Conservation (phyloP, 2,113 vertebrate genomes). For the Oryzias melastigma region DNA sequence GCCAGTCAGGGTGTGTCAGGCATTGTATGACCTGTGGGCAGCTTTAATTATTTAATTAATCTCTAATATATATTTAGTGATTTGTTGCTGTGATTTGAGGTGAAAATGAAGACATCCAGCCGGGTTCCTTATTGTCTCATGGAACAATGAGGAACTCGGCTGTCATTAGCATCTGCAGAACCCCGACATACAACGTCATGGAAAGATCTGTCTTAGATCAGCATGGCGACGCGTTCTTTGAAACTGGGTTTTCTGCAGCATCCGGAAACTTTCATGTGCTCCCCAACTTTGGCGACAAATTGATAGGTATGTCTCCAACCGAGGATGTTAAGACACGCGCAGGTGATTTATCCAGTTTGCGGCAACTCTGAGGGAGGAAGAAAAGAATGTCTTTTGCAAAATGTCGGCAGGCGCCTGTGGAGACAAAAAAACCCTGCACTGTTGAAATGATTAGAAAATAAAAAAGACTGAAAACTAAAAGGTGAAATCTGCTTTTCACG, state of each 20-base stretch:
- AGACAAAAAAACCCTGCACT: slow-evolving; percentile 20
- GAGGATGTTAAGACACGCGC: slow-evolving; percentile 41
- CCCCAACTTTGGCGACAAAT: slow-evolving; percentile 14
- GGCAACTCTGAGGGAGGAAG: slow-evolving; percentile 36
- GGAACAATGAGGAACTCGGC: too few relatives aligned
- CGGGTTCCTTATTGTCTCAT: too few relatives aligned
- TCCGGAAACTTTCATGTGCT: too few relatives aligned
- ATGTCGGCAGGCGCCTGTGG: slow-evolving; percentile 50
- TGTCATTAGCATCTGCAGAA: too few relatives aligned
- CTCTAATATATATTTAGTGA: too few relatives aligned
- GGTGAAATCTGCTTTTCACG: slow-evolving; percentile 23
- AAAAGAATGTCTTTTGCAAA: slow-evolving; percentile 19
- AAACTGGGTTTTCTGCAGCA: neutral
- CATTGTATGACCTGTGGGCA: too few relatives aligned
- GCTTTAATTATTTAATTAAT: too few relatives aligned
- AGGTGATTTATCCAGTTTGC: slow-evolving; percentile 45
- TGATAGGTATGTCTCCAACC: slow-evolving; percentile 26
- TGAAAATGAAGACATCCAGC: too few relatives aligned
- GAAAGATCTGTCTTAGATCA: too few relatives aligned
- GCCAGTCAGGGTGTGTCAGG: too few relatives aligned
- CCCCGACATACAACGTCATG: too few relatives aligned
- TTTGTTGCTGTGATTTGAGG: too few relatives aligned
- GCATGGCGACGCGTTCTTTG: neutral
- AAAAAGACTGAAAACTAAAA: slow-evolving; percentile 21
- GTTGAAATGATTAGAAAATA: slow-evolving; percentile 26